Evolutionary conservation across 2,797 vertebrate genomes (phyloP).

Genomic region (Labeo calbasu): DNA sequence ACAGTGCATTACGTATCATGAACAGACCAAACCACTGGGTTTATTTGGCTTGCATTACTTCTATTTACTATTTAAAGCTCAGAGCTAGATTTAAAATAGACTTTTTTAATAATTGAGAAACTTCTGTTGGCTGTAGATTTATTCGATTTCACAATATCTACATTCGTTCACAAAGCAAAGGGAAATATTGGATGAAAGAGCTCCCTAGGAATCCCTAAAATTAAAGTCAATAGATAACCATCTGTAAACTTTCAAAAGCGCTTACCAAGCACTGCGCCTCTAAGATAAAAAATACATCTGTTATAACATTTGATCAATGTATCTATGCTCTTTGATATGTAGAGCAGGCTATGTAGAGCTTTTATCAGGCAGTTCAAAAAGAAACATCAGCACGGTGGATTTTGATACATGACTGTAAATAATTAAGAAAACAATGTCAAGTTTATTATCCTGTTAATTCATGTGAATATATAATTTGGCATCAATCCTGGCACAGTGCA

Average conservation of each 20-base stretch:
- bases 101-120: slow-evolving; percentile 45
- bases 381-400: slow-evolving; percentile 24
- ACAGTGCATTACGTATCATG: slow-evolving; percentile 67
- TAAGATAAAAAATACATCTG: slow-evolving; percentile 47
- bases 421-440: slow-evolving; percentile 60
- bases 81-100: neutral
- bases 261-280: slow-evolving; percentile 25
- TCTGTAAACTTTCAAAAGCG: slow-evolving; percentile 30
- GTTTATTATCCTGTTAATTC: slow-evolving; percentile 60
- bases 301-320: slow-evolving; percentile 51
- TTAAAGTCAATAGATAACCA: slow-evolving; percentile 29
- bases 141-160: slow-evolving; percentile 44
- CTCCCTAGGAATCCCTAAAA: slow-evolving; percentile 38
- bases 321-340: slow-evolving; percentile 55
- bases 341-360: slow-evolving; percentile 35
- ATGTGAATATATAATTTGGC: slow-evolving; percentile 60
- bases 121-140: slow-evolving; percentile 64
- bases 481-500: neutral
- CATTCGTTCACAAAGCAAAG: slow-evolving; percentile 21
- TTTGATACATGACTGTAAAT: slow-evolving; percentile 41
- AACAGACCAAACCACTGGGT: slow-evolving; percentile 57
- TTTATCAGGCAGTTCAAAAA: slow-evolving; percentile 47
- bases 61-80: neutral
- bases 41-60: neutral
- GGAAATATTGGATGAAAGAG: slow-evolving; percentile 16